These are phyloP conservation scores for Leptopterna dolabrata DNA, from an alignment of 2,888 invertebrate species.

Conservation along the genomic window DNA sequence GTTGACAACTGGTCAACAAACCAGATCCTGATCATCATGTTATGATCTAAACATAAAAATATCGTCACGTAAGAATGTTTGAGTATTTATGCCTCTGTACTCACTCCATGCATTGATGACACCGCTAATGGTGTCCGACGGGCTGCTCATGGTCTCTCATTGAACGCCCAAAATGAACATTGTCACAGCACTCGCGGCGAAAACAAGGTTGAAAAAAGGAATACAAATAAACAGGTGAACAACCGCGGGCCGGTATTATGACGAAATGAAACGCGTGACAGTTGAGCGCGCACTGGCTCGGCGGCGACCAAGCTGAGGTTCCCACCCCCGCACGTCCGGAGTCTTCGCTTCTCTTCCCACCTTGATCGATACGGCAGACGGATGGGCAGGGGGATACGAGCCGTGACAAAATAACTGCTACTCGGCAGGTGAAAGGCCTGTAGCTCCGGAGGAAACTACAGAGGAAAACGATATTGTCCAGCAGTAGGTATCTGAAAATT, in stretches of 20 bases:
- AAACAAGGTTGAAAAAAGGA: background rate
- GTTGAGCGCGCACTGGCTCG: conserved; percentile 3
- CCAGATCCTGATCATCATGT: too few species aligned
- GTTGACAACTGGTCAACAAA: too few species aligned
- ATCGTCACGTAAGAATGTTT: too few species aligned
- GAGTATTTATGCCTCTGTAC: conserved; percentile 44
- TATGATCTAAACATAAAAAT: too few species aligned
- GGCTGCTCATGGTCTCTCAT: conserved; percentile 36
- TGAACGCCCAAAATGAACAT: background rate
- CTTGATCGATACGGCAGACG: background rate
- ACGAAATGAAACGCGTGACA: conserved; percentile 22
- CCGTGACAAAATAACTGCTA: background rate
- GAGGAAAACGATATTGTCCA: too few species aligned
- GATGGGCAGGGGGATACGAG: background rate
- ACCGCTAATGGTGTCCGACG: conserved; percentile 67
- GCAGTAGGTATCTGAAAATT: too few species aligned
- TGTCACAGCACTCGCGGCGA: background rate
- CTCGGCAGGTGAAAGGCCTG: background rate
- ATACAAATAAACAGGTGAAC: background rate
- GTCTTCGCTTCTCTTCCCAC: background rate
- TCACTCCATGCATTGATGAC: conserved; percentile 65
- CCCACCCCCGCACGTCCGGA: background rate
- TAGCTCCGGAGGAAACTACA: too few species aligned
- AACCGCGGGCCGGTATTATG: background rate
- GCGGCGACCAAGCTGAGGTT: background rate